Evolutionary conservation across 2,888 invertebrate genomes (phyloP), one percentile per base, ranked within the genome.

Genomic region (Oligia strigilis): DNA sequence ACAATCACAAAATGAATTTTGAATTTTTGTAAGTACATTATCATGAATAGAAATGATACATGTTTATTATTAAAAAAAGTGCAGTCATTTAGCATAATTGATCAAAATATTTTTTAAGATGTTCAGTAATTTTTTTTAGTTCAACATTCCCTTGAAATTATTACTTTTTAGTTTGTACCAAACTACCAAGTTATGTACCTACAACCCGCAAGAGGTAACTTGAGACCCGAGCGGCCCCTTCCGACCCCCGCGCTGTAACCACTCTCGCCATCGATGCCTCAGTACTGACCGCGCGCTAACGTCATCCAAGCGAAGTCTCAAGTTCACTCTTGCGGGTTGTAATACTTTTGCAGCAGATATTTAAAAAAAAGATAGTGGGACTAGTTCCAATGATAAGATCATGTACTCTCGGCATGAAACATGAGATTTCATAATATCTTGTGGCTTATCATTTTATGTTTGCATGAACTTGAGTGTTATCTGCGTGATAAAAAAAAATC

Each of bases 371-470:
- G 9, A 60, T 55, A 36, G 4, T 4, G 0, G 0, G 2, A 17
- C 13, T 46, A 19, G 9, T 46, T 58, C 49, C 17, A 71, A 60
- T 55, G 52, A 69, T 23, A 67, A 70, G 58, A 65, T 19, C 84
- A 81, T 72, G 71, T 46, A 46, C 6, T 29, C 19, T 52, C 0
- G 1, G n/a, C 64, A 52, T 82, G 82, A 46, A 65, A 49, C 36
- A 43, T 69, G 13, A 80, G 43, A 65, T 73, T 81, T 81, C 58
- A 65, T 72, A 69, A 77, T 69, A 29, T 65, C 49, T 64, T 13
- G 11, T 62, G 13, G 19, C 69, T 81, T 86, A 83, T 86, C 86
- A 62, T 29, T 80, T 72, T 72, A 43, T 76, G 62, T 55, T 36
- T 65, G 43, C 19, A 49, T 71, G 75, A 75, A 87, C 84, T 75